phyloP scores from a whole-genome alignment of 2,797 vertebrate genomes.

The Brachyalestes nurse region DNA sequence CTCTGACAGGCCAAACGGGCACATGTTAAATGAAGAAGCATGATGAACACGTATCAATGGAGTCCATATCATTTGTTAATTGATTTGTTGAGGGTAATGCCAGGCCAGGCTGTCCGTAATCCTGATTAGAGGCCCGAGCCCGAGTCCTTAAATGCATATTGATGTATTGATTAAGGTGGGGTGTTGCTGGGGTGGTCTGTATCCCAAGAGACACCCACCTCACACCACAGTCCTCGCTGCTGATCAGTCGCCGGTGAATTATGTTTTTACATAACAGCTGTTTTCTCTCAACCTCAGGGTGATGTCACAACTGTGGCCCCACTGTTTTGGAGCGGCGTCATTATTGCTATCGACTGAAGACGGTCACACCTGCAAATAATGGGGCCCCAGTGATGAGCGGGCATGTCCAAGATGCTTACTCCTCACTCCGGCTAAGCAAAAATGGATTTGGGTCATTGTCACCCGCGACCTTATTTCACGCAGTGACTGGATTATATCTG shows the following conservation, averaged over 20 bases:
- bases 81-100: constrained; percentile 61
- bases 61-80: constrained; percentile 63
- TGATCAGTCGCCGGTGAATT: constrained; percentile 56
- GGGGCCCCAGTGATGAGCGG: constrained; percentile 36
- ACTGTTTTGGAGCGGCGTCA: constrained; percentile 7
- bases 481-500: constrained; percentile 50
- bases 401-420: constrained; percentile 40
- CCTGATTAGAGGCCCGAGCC: constrained; percentile 50
- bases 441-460: constrained; percentile 51
- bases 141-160: constrained; percentile 81
- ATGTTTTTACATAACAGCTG: constrained; percentile 58
- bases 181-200: constrained; percentile 76
- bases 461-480: constrained; percentile 40
- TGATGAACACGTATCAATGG: constrained; percentile 49
- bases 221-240: constrained; percentile 50
- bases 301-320: constrained; percentile 29
- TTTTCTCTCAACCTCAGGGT: constrained; percentile 45
- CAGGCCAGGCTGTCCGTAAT: constrained; percentile 50
- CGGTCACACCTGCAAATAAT: constrained; percentile 26
- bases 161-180: constrained; percentile 82
- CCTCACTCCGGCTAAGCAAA: constrained; percentile 36
- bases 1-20: constrained; percentile 27
- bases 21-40: constrained; percentile 46
- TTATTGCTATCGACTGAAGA: constrained; percentile 43
- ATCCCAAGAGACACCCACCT: constrained; percentile 71